Evolutionary conservation across 1,140 invertebrate species (phyloP), one percentile per base, ranked within the genome.

Genomic region (Polypedilum vanderplanki): DNA sequence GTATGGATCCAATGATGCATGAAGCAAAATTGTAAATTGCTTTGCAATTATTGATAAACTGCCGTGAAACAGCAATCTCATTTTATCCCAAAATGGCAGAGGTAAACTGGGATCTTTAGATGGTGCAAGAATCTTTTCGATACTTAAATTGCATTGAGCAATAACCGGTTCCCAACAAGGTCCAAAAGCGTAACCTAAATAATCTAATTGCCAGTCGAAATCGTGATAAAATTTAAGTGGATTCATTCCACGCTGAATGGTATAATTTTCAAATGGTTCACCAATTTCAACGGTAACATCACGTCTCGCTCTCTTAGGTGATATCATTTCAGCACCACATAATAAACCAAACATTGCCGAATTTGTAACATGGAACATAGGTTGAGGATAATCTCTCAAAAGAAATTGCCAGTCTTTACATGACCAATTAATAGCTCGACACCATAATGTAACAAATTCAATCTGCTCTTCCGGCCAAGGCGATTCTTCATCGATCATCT

Each of bases 81-180:
- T 91, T 85, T 99, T 99, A 84, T 99, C 98, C 97, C 97, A 99
- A 85, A 96, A 98, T 2, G 97, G 91, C 40, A 99, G 80, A 0
- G 95, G 92, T 0, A 91, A 92, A 77, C 95, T 98, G 0, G 97
- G 97, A 85, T 99, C 98, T 74, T 91, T 85, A 0, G 95, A 96
- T 0, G 94, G 94, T 41, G 91, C 86, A 0, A 91, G 86, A 15
- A 94, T 93, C 82, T 93, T 93, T 81, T 92, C 94, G 86, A 90
- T 97, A 87, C 93, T 91, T 15, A 97, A 84, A 82, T 96, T 97
- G 78, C 95, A 96, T 80, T 99, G 96, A 0, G 97, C 94, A 77
- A 99, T 91, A 0, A 97, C 93, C 0, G 97, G 96, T 80, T 99
- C 98, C 98, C 98, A 99, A 83, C 97, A 99, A 0, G 96, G 94